Evolutionary conservation across 2,797 vertebrate genomes (phyloP), one percentile per base, ranked within the genome.

Genomic region (Melanogrammus aeglefinus): DNA sequence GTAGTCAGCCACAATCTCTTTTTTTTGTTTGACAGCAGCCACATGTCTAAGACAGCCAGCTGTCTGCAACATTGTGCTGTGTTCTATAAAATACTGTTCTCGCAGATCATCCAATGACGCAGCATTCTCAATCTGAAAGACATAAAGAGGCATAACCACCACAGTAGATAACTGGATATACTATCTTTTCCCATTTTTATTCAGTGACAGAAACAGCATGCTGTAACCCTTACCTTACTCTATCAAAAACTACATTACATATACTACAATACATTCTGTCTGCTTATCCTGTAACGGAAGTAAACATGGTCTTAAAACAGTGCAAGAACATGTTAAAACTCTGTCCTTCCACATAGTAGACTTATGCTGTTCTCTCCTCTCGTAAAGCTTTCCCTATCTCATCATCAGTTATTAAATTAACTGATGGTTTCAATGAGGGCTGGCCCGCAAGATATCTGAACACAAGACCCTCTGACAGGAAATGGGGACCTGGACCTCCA

Each of bases 41-140:
- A 72, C 70, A 72, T 72, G 70, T 72, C 29, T 72, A 4, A 72
- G 29, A 29, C 27, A 72, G 12, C 70, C 70, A 8, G 70, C 70
- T 24, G 70, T 79, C 21, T 79, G 74, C 16, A 79, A 75, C 74
- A 76, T 75, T 39, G 78, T 57, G 36, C 74, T 76, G 78, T 79
- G 70, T n/a, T 24, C 47, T 33, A n/a, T 21, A 72, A 6, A 14
- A 72, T 72, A 27, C 75, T 38, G 18, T n/a, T 79, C 39, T 72
- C 57, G 74, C 33, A 79, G 78, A 14, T 35, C 70, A 63, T 79
- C 39, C 63, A 79, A 33, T 47, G 78, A 72, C 12, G 70, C 24
- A 29, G 70, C 27, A 33, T 31, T 72, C 24, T 72, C 24, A 14
- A 72, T 72, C 70, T 29, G 13, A 72, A 72, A 72, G 6, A 72